Base-by-base conservation (phyloP, 2,797 vertebrate species). In the Labeo calbasu region DNA sequence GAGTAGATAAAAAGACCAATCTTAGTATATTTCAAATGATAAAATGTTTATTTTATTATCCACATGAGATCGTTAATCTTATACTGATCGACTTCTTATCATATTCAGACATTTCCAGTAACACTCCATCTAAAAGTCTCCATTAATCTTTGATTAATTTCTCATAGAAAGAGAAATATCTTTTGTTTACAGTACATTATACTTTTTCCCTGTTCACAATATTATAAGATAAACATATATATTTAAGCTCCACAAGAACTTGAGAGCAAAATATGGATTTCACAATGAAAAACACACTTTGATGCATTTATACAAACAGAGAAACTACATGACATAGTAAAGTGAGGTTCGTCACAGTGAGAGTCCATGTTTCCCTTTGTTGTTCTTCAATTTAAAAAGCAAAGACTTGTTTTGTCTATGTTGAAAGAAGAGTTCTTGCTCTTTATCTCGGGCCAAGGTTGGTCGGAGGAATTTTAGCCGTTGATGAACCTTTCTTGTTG, bases 381-480 rank as follows among this genome's bases (percentile, higher is more conserved):
- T 81, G 66, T 55, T 66, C 65, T 80, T 78, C 65, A 89, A 21
- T 84, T 85, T 86, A 75, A 46, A 88, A 87, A 86, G 88, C 90
- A 92, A 85, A 88, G 86, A 85, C 76, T 66, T 87, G 87, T 85
- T 89, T 88, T 81, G 87, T 88, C 72, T 89, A 78, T 78, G 83
- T 86, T 89, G 80, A 59, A 13, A 48, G 59, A 85, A 50, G 6
- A 68, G 46, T 73, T 66, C n/a, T 55, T 70, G 43, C 83, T 89
- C 84, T 91, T 95, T 93, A 96, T 95, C 95, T 95, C 5, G 95
- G 95, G 13, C 95, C 95, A 0, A 93, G 93, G 84, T 95, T 95
- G 69, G 69, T 70, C 50, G 92, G 84, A 25, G 91, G 88, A 72
- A 88, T 79, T 89, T 95, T 95, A 69, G 88, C 84, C 28, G 92